These are phyloP conservation scores for Agrotis ipsilon DNA, from an alignment of 2,888 invertebrate genomes.

Conservation along the genomic window DNA sequence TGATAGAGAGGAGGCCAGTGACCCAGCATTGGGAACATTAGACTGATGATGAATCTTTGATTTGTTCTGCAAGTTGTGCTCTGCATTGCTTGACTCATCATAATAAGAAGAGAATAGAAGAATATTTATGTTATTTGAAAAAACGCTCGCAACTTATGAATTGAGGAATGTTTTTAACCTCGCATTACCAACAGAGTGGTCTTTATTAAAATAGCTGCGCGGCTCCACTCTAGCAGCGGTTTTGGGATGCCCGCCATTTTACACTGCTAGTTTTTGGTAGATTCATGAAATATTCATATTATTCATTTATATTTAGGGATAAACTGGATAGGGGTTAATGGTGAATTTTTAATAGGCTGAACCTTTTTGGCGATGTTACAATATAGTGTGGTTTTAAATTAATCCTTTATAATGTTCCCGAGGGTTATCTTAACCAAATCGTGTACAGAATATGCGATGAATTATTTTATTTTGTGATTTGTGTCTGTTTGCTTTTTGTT, in stretches of 20 bases:
- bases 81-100: too few species aligned
- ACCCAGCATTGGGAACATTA: too few species aligned
- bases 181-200: constrained; percentile 57
- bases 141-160: constrained; percentile 11
- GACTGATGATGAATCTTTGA: too few species aligned
- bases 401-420: neutral
- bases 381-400: neutral
- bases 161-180: constrained; percentile 51
- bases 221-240: constrained; percentile 31
- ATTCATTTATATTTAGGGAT: constrained; percentile 8
- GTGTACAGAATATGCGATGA: neutral
- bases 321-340: neutral
- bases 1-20: too few species aligned
- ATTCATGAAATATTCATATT: constrained; percentile 34
- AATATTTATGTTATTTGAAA: too few species aligned
- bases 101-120: too few species aligned
- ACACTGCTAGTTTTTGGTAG: constrained; percentile 15
- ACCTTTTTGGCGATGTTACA: neutral
- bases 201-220: constrained; percentile 62
- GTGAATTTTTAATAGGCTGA: neutral
- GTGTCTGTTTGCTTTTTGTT: too few species aligned
- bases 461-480: neutral
- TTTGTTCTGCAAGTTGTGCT: too few species aligned
- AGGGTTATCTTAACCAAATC: neutral
- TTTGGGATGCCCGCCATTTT: constrained; percentile 49